Evolutionary conservation across 2,113 vertebrate species (phyloP).

Genomic region (Lagenorhynchus albirostris): DNA sequence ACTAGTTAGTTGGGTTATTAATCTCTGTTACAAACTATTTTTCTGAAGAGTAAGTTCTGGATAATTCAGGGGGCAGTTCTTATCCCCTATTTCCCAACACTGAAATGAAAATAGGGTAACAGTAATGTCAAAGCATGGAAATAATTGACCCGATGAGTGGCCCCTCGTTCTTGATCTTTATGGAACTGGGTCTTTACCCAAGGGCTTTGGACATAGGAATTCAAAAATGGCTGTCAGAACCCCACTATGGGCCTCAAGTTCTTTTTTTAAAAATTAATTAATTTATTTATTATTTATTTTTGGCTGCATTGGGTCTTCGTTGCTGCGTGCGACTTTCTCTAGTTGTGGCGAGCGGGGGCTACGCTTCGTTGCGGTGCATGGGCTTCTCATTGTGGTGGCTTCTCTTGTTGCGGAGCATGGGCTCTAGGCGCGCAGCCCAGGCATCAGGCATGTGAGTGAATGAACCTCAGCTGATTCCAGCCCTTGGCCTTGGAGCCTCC

Average conservation of each 20-base stretch:
- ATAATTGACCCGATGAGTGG: neutral
- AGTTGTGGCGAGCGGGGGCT: too few relatives aligned
- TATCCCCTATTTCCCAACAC: neutral
- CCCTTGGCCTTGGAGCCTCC: fast-evolving
- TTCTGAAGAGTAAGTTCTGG: neutral
- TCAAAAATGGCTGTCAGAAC: neutral
- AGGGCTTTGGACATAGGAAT: neutral
- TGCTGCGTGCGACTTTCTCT: too few relatives aligned
- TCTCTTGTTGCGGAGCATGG: too few relatives aligned
- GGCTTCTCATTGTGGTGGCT: too few relatives aligned
- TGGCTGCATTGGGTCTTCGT: too few relatives aligned
- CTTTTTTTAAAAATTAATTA: neutral
- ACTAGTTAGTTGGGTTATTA: neutral
- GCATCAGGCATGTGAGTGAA: neutral
- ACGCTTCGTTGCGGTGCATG: too few relatives aligned
- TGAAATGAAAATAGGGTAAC: neutral
- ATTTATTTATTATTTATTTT: too few relatives aligned
- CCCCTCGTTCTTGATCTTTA: neutral
- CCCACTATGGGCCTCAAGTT: neutral
- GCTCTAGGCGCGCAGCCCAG: neutral
- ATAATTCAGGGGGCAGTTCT: neutral
- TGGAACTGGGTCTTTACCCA: neutral
- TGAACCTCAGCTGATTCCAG: neutral
- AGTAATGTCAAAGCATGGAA: neutral
- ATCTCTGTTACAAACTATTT: neutral